Evolutionary conservation across 1,140 invertebrate species (phyloP).

Genomic region (Lethocerus indicus): DNA sequence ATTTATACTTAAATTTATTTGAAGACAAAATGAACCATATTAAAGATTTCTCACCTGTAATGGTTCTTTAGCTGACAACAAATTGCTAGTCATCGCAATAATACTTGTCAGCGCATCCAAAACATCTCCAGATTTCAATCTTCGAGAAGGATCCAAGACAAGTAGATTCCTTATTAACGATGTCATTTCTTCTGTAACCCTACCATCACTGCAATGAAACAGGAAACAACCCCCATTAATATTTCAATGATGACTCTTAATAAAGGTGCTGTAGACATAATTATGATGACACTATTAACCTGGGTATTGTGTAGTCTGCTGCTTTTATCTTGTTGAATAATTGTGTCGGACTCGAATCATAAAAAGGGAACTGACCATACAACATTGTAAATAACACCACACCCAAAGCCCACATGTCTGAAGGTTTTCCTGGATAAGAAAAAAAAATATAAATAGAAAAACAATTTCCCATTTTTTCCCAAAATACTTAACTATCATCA

Average conservation of each 20-base stretch:
- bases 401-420: constrained; percentile 75
- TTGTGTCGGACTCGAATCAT: constrained; percentile 56
- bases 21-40: neutral
- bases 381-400: constrained; percentile 73
- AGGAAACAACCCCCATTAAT: neutral
- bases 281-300: constrained; percentile 25
- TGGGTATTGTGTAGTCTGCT: constrained; percentile 44
- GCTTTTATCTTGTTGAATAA: constrained; percentile 64
- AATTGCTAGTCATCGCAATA: constrained; percentile 16
- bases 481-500: neutral
- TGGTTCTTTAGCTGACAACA: constrained; percentile 6
- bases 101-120: constrained; percentile 28
- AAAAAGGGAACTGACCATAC: constrained; percentile 77
- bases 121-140: constrained; percentile 39
- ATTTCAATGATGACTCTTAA: neutral
- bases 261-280: neutral
- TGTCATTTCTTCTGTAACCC: constrained; percentile 35
- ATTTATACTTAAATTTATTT: neutral
- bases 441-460: neutral
- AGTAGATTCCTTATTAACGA: constrained; percentile 36
- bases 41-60: constrained; percentile 8
- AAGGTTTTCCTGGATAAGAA: constrained; percentile 43
- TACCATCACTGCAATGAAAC: constrained; percentile 28
- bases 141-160: constrained; percentile 33
- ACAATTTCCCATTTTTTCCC: constrained; percentile 1